A percentile compares a stretch with the other conserved stretches of the same genome.
phyloP scores from a whole-genome alignment of 2,888 invertebrate species.

The Blomia tropicalis region DNA sequence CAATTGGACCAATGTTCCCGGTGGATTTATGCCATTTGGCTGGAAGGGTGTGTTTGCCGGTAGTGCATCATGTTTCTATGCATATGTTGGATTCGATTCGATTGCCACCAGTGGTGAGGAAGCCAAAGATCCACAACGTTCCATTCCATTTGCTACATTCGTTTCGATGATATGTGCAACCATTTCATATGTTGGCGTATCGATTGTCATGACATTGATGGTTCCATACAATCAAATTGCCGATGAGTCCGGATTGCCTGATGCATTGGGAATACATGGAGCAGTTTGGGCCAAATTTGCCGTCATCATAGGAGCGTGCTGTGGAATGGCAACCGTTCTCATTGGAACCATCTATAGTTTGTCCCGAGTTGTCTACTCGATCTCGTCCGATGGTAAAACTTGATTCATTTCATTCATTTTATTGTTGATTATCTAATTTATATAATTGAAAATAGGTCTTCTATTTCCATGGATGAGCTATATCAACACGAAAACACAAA shows the following conservation, averaged over 20 bases:
- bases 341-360: conserved; percentile 69
- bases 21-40: conserved; percentile 46
- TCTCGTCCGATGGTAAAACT: conserved; percentile 81
- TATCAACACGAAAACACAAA: conserved; percentile 35
- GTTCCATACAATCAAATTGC: conserved; percentile 51
- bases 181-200: conserved; percentile 55
- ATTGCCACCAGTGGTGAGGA: conserved; percentile 77
- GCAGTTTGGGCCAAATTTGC: conserved; percentile 69
- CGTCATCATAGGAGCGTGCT: conserved; percentile 65
- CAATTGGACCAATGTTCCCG: conserved; percentile 57
- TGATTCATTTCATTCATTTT: too few relatives aligned
- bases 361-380: conserved; percentile 71
- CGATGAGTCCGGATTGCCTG: conserved; percentile 54
- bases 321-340: conserved; percentile 77
- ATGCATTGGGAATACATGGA: conserved; percentile 51
- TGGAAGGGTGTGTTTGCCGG: conserved; percentile 57
- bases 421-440: too few relatives aligned
- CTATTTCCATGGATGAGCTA: conserved; percentile 46
- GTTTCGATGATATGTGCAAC: conserved; percentile 64
- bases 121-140: conserved; percentile 44
- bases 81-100: conserved; percentile 68
- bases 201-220: conserved; percentile 62
- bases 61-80: conserved; percentile 74
- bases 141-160: conserved; percentile 66
- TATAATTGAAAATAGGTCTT: too few relatives aligned